These are phyloP conservation scores for Apamea crenata DNA, from an alignment of 2,888 invertebrate species.

Conservation along the genomic window DNA sequence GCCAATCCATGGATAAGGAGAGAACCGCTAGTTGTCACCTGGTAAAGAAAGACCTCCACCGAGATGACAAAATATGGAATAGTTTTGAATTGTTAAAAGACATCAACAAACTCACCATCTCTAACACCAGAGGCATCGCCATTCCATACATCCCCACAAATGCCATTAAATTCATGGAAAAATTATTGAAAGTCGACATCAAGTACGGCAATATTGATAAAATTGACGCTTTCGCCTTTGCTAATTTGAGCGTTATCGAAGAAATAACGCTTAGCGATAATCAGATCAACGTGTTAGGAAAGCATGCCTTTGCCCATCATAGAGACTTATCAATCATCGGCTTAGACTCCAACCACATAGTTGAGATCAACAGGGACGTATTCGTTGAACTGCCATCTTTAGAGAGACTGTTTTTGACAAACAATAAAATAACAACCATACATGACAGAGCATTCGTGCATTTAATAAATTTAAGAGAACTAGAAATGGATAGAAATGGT, in stretches of 20 bases:
- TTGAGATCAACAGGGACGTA: slow-evolving; percentile 93
- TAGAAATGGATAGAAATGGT: slow-evolving; percentile 94
- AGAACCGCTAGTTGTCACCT: slow-evolving; percentile 93
- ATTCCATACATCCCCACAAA: slow-evolving; percentile 93
- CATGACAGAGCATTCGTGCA: slow-evolving; percentile 96
- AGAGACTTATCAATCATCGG: slow-evolving; percentile 91
- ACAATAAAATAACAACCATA: slow-evolving; percentile 95
- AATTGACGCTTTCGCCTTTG: slow-evolving; percentile 93
- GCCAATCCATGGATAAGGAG: slow-evolving; percentile 77
- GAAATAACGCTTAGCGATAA: slow-evolving; percentile 92
- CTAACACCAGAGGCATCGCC: slow-evolving; percentile 91
- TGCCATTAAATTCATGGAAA: slow-evolving; percentile 90
- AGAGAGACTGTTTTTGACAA: slow-evolving; percentile 94
- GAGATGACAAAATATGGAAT: slow-evolving; percentile 92
- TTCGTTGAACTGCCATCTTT: slow-evolving; percentile 93
- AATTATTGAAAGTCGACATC: slow-evolving; percentile 90
- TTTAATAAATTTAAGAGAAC: slow-evolving; percentile 92
- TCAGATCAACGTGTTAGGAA: slow-evolving; percentile 91
- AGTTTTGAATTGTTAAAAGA: slow-evolving; percentile 92
- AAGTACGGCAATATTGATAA: slow-evolving; percentile 92
- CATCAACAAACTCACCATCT: slow-evolving; percentile 91
- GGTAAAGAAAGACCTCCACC: slow-evolving; percentile 89
- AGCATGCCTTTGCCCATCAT: slow-evolving; percentile 93
- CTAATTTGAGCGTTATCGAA: slow-evolving; percentile 91
- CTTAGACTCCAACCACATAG: slow-evolving; percentile 93